Base-by-base conservation (phyloP, 2,113 vertebrate genomes). In the Castor canadensis region DNA sequence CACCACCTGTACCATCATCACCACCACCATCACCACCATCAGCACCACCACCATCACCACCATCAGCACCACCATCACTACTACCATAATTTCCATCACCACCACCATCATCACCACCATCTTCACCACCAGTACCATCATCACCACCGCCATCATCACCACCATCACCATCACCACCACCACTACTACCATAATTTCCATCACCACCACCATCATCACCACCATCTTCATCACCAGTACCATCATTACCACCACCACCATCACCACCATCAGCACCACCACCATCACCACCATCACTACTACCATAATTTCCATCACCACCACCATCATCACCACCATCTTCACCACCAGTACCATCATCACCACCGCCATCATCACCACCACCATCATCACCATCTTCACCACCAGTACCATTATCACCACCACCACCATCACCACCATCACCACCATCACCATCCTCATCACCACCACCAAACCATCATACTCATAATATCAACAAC, bases 41-140 rank as follows among this genome's bases (percentile, higher is more conserved):
- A 30, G 2, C 40, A 20, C 7, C 32, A 28, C 6, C 4, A 69
- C 62, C 20, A 43, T 5, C 49, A 58, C 3, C 38, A 45, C 2
- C 45, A 89, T 9, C 45, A 24, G 12, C 54, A 64, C 3, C 19
- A 62, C 4, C 30, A 24, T n/a, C 20, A 7, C 11, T 22, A 45
- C 0, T 38, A 69, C 6, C 22, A 47, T 1, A 5, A 10, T 1
- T 20, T 12, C 11, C 13, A 77, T 22, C 72, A 67, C 1, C 20
- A 45, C 3, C 5, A 38, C 3, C 49, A 89, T 0, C n/a, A 69
- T 9, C 30, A 84, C 1, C 20, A 10, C 5, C 22, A 13, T 5
- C 47, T 56, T 1, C 20, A 62, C 5, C 67, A 73, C 1, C 38
- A 67, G 0, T 8, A 56, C 5, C 10, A 45, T 19, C 28, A 69